A percentile compares a stretch with the other conserved stretches of the same genome.
Evolutionary conservation across 2,888 invertebrate species (phyloP).

Genomic region (Heliconius aoede): DNA sequence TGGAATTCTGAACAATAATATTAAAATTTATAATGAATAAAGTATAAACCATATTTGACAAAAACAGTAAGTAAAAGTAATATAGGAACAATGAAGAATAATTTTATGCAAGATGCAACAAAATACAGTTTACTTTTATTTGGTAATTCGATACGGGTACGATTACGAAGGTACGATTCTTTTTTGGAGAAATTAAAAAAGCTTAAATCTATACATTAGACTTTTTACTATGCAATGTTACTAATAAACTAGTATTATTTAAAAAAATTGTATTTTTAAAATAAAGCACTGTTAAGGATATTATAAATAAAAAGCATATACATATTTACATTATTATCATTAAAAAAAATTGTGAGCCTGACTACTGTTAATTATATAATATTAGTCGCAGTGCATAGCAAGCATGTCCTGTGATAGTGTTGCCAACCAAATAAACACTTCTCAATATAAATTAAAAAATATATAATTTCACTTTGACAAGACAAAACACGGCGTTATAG

Average conservation of each 20-base stretch:
- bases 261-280: neutral
- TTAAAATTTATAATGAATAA: neutral
- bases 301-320: too few relatives aligned
- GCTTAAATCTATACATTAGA: neutral
- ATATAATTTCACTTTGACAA: too few relatives aligned
- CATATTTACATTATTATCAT: neutral
- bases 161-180: neutral
- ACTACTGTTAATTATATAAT: neutral
- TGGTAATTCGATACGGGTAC: too few relatives aligned
- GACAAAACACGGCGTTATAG: neutral
- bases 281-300: neutral
- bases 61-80: neutral
- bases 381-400: conserved; percentile 31
- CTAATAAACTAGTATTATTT: neutral
- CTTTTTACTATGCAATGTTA: conserved; percentile 38
- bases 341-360: neutral
- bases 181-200: neutral
- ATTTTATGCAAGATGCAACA: neutral
- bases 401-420: conserved; percentile 3
- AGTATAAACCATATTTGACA: neutral
- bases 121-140: neutral
- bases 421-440: conserved; percentile 2
- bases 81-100: neutral
- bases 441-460: neutral
- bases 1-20: neutral